Evolutionary conservation across 2,888 invertebrate genomes (phyloP).

Genomic region (Pocota personata): DNA sequence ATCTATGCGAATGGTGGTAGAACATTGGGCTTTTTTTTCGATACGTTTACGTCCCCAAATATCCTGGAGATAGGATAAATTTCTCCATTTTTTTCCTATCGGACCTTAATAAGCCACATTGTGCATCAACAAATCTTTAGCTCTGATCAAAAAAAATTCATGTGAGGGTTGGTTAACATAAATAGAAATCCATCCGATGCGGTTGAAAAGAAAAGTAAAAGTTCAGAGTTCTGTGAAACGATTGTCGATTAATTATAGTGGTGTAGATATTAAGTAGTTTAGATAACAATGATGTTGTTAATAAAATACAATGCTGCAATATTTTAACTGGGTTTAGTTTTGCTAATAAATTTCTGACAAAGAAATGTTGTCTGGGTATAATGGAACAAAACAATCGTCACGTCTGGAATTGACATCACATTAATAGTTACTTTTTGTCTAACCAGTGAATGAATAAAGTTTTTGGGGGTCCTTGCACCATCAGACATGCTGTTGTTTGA

Average conservation of each 20-base stretch:
- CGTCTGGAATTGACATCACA: no score
- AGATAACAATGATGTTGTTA: neutral
- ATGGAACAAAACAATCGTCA: no score
- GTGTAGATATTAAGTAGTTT: neutral
- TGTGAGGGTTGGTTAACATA: neutral
- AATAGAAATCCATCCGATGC: neutral
- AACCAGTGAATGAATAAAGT: no score
- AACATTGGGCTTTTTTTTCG: constrained; percentile 8
- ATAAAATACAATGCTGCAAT: neutral
- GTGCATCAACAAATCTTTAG: neutral
- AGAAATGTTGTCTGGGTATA: neutral
- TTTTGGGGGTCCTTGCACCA: no score
- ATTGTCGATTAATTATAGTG: constrained; percentile 3
- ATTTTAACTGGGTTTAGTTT: neutral
- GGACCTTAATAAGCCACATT: constrained; percentile 39
- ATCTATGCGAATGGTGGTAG: neutral
- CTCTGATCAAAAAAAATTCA: neutral
- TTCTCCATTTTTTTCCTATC: neutral
- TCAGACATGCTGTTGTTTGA: no score
- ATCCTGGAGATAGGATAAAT: constrained; percentile 7
- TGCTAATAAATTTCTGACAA: neutral
- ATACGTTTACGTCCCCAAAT: constrained; percentile 24
- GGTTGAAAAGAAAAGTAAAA: neutral
- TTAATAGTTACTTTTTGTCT: no score
- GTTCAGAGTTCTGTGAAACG: neutral